Conservation (phyloP, 2,113 vertebrate genomes). For the Semnopithecus entellus region DNA sequence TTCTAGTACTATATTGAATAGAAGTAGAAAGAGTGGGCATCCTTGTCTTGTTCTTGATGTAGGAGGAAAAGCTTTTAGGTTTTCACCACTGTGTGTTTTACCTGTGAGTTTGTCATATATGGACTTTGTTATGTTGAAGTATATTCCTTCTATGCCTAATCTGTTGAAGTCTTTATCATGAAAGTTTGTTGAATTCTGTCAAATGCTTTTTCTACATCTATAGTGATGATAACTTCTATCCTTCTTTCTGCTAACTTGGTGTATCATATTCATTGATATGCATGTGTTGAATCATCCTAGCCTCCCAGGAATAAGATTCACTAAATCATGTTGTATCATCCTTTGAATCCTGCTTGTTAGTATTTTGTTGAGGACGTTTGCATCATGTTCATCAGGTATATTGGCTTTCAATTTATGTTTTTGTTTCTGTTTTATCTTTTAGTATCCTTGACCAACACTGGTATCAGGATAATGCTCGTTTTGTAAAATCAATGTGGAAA, state of each 20-base stretch:
- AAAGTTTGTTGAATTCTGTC: background rate
- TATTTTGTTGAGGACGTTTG: background rate
- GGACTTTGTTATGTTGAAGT: background rate
- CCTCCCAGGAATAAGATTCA: background rate
- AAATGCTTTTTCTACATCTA: background rate
- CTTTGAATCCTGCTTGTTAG: background rate
- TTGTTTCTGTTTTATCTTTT: no score
- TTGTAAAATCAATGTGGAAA: background rate
- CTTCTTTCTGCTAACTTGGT: background rate
- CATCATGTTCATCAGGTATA: background rate
- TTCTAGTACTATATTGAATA: background rate
- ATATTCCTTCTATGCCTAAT: background rate
- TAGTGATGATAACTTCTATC: background rate
- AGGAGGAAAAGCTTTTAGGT: background rate
- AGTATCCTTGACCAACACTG: background rate
- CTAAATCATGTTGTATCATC: background rate
- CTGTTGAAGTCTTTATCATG: background rate
- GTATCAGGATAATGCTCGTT: background rate
- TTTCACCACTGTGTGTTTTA: background rate
- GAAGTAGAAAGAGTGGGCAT: background rate
- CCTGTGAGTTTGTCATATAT: background rate
- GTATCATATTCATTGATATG: background rate
- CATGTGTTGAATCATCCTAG: background rate
- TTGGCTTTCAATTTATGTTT: background rate
- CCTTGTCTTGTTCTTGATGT: background rate